Evolutionary conservation across 2,797 vertebrate genomes (phyloP).

Genomic region (Propithecus deckenii): DNA sequence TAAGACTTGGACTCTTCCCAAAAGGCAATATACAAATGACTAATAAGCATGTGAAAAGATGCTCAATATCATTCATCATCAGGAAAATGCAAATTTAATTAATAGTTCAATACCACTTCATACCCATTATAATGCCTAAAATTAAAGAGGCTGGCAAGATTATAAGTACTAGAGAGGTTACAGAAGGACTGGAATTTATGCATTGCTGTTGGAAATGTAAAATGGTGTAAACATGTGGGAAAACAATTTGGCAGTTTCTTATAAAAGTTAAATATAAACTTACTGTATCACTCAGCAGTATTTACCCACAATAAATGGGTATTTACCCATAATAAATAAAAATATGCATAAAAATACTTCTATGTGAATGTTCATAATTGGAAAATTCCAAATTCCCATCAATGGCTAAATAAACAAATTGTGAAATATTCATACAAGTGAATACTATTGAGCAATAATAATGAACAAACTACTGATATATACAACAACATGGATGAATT

Average conservation of each 20-base stretch:
- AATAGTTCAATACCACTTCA: background rate
- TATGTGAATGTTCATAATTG: background rate
- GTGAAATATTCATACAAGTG: background rate
- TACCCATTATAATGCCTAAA: background rate
- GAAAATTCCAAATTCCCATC: background rate
- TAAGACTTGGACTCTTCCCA: background rate
- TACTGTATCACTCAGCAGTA: background rate
- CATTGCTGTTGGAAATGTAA: background rate
- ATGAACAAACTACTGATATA: background rate
- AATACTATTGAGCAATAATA: background rate
- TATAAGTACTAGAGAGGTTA: background rate
- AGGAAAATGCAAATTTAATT: background rate
- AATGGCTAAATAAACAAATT: background rate
- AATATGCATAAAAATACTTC: background rate
- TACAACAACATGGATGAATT: background rate
- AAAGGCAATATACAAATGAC: background rate
- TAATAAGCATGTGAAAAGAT: background rate
- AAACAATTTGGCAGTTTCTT: background rate
- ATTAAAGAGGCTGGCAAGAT: background rate
- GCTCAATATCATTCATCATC: background rate
- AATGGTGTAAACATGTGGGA: background rate
- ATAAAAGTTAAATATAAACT: background rate
- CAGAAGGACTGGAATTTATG: background rate
- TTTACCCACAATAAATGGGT: background rate
- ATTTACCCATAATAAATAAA: background rate